Base-by-base conservation (phyloP, 2,113 vertebrate species). In the Fukomys damarensis region DNA sequence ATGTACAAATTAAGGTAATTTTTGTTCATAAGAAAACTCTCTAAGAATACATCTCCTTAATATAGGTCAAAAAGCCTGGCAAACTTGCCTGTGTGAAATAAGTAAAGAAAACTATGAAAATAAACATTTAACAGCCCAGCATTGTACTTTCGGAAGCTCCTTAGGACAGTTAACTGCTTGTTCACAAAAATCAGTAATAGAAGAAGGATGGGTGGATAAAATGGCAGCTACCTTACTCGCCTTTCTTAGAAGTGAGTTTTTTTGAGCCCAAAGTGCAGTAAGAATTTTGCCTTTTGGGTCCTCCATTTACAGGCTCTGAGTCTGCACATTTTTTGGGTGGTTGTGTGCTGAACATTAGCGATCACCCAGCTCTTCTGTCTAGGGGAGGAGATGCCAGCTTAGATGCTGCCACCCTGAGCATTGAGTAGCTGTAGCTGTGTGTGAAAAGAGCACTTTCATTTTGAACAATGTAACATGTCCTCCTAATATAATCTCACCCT, bases 81-180 rank as follows among this genome's bases (percentile, higher is more conserved):
- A 59, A 56, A 16, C 19, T 13, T 77, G 9, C 17, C 92, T 95
- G 92, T 97, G 96, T 96, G 93, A 98, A 98, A 98, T 93, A 97
- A 98, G 90, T 72, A 95, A 94, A 98, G 93, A 98, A 98, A 98
- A 54, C 93, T 97, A 94, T 96, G 98, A 94, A 96, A 96, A 95
- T 93, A 97, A 97, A 97, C 86, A 92, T 41, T 49, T 93, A 94
- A 54, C 70, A 49, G 49, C 85, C 56, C 84, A 97, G 41, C 58
- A 92, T 93, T 94, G 77, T 83, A 58, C 52, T 94, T 32, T 84
- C 56, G 63, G 52, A 89, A 61, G 49, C 43, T 91, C 43, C 41
- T 24, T 56, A 1, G 19, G 20, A 10, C 17, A 20, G 14, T 13
- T 63, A 76, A 17, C 2, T 72, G 24, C 46, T 80, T 61, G 14